These are phyloP conservation scores for Lethrus apterus DNA, from an alignment of 1,140 invertebrate genomes.

Conservation along the genomic window DNA sequence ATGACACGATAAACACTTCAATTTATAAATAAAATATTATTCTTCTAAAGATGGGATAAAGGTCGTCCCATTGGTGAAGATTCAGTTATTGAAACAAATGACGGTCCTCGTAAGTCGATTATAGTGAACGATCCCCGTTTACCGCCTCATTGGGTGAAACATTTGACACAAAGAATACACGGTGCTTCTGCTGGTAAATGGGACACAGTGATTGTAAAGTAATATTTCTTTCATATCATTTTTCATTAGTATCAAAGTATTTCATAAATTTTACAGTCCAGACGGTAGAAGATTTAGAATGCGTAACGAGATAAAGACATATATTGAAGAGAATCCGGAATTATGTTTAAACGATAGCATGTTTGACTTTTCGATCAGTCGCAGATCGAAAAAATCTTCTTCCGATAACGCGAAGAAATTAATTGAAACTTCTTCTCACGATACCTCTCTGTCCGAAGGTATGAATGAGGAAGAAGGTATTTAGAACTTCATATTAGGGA, in stretches of 20 bases:
- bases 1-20: too few relatives aligned
- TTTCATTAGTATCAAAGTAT: slow-evolving; percentile 1
- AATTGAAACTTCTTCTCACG: background rate
- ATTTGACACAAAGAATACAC: slow-evolving; percentile 59
- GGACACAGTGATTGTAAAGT: slow-evolving; percentile 70
- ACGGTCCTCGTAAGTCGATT: slow-evolving; percentile 50
- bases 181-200: slow-evolving; percentile 68
- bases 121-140: slow-evolving; percentile 64
- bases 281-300: slow-evolving; percentile 53
- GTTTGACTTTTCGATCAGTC: slow-evolving; percentile 54
- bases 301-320: slow-evolving; percentile 51
- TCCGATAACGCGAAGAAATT: background rate
- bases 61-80: slow-evolving; percentile 53
- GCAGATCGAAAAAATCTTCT: slow-evolving; percentile 39
- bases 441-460: background rate
- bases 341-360: slow-evolving; percentile 46
- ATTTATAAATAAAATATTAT: background rate
- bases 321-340: slow-evolving; percentile 44
- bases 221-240: slow-evolving; percentile 18
- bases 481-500: slow-evolving; percentile 17
- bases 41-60: slow-evolving; percentile 50
- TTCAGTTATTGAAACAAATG: slow-evolving; percentile 40
- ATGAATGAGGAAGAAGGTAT: slow-evolving; percentile 18
- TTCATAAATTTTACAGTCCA: slow-evolving; percentile 49
- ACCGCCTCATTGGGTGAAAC: slow-evolving; percentile 67